Evolutionary conservation across 2,888 invertebrate species (phyloP).

Genomic region (Macrophya alboannulata): DNA sequence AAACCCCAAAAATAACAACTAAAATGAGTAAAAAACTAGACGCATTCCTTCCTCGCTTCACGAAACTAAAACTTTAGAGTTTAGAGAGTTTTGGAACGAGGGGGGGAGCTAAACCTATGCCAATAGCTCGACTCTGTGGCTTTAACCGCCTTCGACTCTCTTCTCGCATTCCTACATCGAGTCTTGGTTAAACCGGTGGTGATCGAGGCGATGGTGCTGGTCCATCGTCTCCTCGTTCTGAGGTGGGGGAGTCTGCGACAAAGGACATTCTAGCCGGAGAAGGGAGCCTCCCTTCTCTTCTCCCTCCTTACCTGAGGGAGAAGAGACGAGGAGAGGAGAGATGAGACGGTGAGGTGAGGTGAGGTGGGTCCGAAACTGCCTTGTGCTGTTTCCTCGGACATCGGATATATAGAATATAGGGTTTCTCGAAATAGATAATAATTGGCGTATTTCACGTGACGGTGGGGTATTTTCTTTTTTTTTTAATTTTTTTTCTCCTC

Average conservation of each 20-base stretch:
- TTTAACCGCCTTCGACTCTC: slow-evolving; percentile 5
- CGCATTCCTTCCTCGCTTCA: slow-evolving; percentile 39
- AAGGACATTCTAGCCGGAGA: slow-evolving; percentile 76
- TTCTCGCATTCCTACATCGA: slow-evolving; percentile 50
- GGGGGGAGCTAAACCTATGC: slow-evolving; percentile 28
- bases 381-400: background rate
- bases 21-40: slow-evolving; percentile 36
- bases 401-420: background rate
- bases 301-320: slow-evolving; percentile 44
- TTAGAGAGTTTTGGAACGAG: background rate
- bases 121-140: slow-evolving; percentile 37
- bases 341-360: slow-evolving; percentile 30
- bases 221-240: slow-evolving; percentile 61
- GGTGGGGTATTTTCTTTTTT: background rate
- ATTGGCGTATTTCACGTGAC: background rate
- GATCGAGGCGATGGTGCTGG: slow-evolving; percentile 55
- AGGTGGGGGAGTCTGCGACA: slow-evolving; percentile 71
- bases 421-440: background rate
- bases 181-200: slow-evolving; percentile 48
- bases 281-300: slow-evolving; percentile 43
- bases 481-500: no score
- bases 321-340: slow-evolving; percentile 44
- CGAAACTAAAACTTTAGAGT: slow-evolving; percentile 22
- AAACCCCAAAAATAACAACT: slow-evolving; percentile 1
- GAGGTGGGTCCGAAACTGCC: slow-evolving; percentile 48